Evolutionary conservation across 2,797 vertebrate species (phyloP).

Genomic region (Liparis tanakae): DNA sequence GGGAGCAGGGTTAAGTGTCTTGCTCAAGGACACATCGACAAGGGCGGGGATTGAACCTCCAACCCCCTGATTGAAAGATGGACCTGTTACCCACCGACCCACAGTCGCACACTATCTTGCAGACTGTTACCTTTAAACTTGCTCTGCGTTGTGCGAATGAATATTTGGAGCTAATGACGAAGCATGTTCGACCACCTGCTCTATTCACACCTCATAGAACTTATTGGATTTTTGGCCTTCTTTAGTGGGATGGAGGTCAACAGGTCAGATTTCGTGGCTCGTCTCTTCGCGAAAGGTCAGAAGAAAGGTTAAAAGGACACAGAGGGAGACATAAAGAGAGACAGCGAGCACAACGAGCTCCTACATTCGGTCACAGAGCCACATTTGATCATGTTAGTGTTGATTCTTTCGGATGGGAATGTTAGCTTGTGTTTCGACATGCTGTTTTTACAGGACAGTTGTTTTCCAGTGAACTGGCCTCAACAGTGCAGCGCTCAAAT

Average conservation of each 20-base stretch:
- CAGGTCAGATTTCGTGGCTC: constrained; percentile 43
- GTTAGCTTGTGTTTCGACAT: constrained; percentile 4
- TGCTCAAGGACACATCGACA: too few species aligned
- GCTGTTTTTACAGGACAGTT: background rate
- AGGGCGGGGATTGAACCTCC: too few species aligned
- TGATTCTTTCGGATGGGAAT: background rate
- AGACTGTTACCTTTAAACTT: constrained; percentile 59
- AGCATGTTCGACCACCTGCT: constrained; percentile 65
- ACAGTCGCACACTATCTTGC: constrained; percentile 13
- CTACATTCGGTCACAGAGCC: background rate
- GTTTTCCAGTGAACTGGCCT: constrained; percentile 5
- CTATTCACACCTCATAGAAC: constrained; percentile 38
- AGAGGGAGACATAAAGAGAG: background rate
- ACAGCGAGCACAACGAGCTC: background rate
- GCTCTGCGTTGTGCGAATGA: constrained; percentile 64
- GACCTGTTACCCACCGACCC: too few species aligned
- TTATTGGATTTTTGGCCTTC: constrained; percentile 62
- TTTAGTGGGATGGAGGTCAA: constrained; percentile 47
- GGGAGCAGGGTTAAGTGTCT: too few species aligned
- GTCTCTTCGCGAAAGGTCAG: constrained; percentile 43
- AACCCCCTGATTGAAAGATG: too few species aligned
- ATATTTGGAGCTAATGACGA: constrained; percentile 67
- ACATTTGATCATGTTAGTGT: constrained; percentile 21
- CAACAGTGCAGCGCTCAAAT: background rate
- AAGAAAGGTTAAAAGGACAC: constrained; percentile 34